phyloP scores from a whole-genome alignment of 2,888 invertebrate species.

The Trachelus iudaicus region DNA sequence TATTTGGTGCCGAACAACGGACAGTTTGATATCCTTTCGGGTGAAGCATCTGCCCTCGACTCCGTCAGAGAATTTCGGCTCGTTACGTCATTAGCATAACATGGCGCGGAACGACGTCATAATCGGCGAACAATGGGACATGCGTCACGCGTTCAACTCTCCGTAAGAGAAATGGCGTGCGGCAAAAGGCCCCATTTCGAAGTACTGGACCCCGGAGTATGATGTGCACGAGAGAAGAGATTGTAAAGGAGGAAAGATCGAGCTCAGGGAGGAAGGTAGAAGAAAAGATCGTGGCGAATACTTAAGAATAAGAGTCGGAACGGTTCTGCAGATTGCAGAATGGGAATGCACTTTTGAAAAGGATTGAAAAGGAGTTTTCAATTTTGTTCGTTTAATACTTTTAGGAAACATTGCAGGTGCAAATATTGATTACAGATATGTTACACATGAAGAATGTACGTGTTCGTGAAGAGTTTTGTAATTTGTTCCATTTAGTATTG shows the following conservation, averaged over 20 bases:
- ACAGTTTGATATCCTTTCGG: constrained; percentile 1
- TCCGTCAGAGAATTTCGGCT: constrained; percentile 21
- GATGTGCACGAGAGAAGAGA: constrained; percentile 9
- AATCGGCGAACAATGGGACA: constrained; percentile 46
- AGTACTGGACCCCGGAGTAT: constrained; percentile 7
- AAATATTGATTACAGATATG: background rate
- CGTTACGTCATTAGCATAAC: constrained; percentile 44
- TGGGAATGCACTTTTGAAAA: background rate
- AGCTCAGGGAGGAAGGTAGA: constrained; percentile 10
- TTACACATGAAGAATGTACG: background rate
- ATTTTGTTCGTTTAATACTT: background rate
- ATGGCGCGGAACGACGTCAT: constrained; percentile 40
- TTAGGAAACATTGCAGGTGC: background rate
- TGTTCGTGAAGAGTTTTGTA: background rate
- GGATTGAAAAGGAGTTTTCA: background rate
- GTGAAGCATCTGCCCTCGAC: background rate
- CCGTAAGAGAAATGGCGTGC: constrained; percentile 17
- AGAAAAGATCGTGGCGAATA: constrained; percentile 21
- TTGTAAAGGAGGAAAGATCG: constrained; percentile 1
- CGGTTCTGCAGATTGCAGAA: background rate
- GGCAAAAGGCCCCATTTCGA: constrained; percentile 12
- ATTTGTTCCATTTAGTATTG: background rate
- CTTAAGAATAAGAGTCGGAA: constrained; percentile 14
- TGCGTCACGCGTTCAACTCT: constrained; percentile 34
- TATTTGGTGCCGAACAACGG: background rate